A percentile compares a stretch with the other conserved stretches of the same genome.
These are phyloP conservation scores for Platycheirus rosarum DNA, from an alignment of 2,888 invertebrate species.

Conservation along the genomic window DNA sequence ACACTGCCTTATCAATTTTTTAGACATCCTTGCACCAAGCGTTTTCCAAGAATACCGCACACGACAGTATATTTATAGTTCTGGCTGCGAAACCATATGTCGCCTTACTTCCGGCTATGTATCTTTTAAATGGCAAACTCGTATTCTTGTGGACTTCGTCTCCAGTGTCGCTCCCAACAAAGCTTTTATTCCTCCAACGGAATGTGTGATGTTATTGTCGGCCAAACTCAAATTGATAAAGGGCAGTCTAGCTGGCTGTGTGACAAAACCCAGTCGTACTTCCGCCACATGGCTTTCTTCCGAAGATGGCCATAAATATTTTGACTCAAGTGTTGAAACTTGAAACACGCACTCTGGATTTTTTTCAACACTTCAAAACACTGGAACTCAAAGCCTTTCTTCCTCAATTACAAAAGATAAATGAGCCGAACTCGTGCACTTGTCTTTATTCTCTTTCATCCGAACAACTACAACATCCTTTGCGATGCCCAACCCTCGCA, in stretches of 20 bases:
- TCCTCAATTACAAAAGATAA: slow-evolving; percentile 36
- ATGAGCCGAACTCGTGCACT: slow-evolving; percentile 53
- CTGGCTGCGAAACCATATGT: slow-evolving; percentile 70
- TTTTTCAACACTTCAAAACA: not conserved
- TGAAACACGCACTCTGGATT: not conserved
- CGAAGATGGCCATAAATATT: slow-evolving; percentile 3
- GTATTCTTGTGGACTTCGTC: slow-evolving; percentile 21
- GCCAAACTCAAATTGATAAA: slow-evolving; percentile 64
- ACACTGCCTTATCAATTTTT: no score
- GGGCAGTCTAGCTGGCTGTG: slow-evolving; percentile 59
- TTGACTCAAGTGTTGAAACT: not conserved
- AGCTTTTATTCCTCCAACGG: no score
- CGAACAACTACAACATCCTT: slow-evolving; percentile 44
- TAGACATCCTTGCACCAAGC: no score
- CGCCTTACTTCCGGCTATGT: slow-evolving; percentile 53
- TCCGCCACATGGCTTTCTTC: slow-evolving; percentile 63
- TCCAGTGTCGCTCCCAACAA: not conserved
- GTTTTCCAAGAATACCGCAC: no score
- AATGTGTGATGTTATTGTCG: slow-evolving; percentile 26
- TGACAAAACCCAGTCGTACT: slow-evolving; percentile 70
- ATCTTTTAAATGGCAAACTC: slow-evolving; percentile 15
- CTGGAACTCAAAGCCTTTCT: not conserved
- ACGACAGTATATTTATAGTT: no score
- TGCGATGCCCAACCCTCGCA: slow-evolving; percentile 9
- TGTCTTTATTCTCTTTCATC: slow-evolving; percentile 62